Conservation (phyloP, 2,797 vertebrate genomes). For the Lepilemur septentrionalis region DNA sequence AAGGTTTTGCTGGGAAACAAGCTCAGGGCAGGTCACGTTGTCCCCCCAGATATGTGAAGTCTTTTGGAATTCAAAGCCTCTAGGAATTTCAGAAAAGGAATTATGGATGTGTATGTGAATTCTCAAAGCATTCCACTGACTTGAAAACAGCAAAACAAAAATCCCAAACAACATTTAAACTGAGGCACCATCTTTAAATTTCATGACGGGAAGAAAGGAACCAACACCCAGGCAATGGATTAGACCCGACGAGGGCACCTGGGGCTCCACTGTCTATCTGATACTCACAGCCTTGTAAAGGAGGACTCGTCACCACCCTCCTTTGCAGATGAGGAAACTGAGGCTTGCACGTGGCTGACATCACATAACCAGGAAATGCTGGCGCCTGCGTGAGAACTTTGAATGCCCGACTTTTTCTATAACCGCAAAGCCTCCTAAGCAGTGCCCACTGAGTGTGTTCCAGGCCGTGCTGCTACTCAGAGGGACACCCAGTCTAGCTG, state of each 20-base stretch:
- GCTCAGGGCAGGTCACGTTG: no score
- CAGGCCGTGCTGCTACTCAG: neutral
- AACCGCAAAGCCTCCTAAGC: accelerated
- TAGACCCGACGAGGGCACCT: neutral
- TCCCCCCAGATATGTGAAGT: neutral
- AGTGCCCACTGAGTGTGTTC: neutral
- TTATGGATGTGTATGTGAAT: neutral
- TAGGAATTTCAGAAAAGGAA: no score
- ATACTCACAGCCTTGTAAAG: accelerated
- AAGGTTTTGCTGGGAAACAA: neutral
- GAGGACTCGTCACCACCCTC: neutral
- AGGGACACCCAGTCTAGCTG: neutral
- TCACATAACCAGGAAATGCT: no score
- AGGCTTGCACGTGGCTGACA: neutral
- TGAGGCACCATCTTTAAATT: neutral
- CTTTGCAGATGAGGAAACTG: neutral
- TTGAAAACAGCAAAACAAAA: neutral
- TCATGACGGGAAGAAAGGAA: neutral
- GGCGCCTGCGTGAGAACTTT: neutral
- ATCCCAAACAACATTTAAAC: neutral
- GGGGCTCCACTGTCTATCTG: neutral
- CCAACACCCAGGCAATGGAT: no score
- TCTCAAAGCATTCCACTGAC: neutral
- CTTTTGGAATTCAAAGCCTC: neutral
- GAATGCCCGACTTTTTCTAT: neutral